Evolutionary conservation across 2,113 vertebrate species (phyloP), one percentile per base, ranked within the genome.

Genomic region (Ifrita kowaldi): DNA sequence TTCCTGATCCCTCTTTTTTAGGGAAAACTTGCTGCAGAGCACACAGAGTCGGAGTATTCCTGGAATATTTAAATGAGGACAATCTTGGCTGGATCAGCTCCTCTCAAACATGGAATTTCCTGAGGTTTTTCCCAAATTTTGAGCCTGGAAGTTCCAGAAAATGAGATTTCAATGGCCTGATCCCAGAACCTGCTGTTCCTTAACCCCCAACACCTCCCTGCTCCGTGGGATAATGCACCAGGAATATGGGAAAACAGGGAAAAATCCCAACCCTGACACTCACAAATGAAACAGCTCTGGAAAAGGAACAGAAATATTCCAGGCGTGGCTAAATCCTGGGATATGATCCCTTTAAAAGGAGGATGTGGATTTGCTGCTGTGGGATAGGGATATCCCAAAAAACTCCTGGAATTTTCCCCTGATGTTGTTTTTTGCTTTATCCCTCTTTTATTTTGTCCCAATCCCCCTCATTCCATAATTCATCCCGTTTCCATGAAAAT

Each of bases 401-500:
- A 8, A 24, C 5, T 5, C 2, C 32, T 1, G 2, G 16, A 53
- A 32, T 20, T 32, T 32, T 6, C 30, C 18, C 74, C 46, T 3
- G 30, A 52, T 49, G 42, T 13, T 21, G 73, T 37, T 27, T 18
- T 3, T 12, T 20, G 32, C 53, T 33, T 55, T 55, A 20, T 56
- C 37, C 33, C 33, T 23, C 19, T 32, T 32, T 33, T 33, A 52
- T 60, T 50, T 42, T 8, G 26, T 18, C 22, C 39, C 35, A 41
- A 82, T 53, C 60, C 24, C 59, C 18, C 35, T 20, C 18, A 0
- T 6, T 19, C n/a, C 21, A 7, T 32, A 3, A 8, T 9, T n/a
- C 33, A 26, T 27, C 63, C 63, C 53, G 26, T 69, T 70, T 37
- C 28, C 55, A 35, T 42, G 44, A 13, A 27, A 41, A 56, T 8